Evolutionary conservation across 92 coral and sea anemone species (phyloP), one percentile per base, ranked within the genome.

Genomic region (Porites rus): DNA sequence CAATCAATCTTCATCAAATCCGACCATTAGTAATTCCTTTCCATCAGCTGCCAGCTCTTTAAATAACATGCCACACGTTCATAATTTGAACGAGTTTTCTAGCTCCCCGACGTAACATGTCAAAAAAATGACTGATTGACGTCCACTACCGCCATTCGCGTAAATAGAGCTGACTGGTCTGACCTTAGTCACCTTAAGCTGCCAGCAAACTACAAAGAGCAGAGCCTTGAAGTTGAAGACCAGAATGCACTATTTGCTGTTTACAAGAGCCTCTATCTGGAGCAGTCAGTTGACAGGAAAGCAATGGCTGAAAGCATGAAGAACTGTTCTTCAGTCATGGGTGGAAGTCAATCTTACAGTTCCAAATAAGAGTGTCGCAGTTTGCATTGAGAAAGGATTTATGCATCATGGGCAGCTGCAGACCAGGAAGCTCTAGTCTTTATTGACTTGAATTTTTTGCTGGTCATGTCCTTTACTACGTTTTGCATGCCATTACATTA

Each of bases 351-450:
- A 50, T 62, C 63, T 60, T 93, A 89, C 82, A 92, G 96, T 74
- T 93, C 93, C 24, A 87, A 84, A 63, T 24, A 87, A 80, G 74
- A 93, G 80, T 88, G 90, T 18, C 76, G 93, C 72, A 60, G 86
- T 43, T 76, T 90, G 28, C 92, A 90, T 28, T 93, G 93, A 10
- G 76, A 77, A 53, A 69, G 85, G 28, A 93, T 93, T 79, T 85
- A 83, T 3, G 93, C 96, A 43, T 90, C 92, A 11, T 93, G 90
- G 96, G 89, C 92, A 59, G 92, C 90, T 18, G 82, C 89, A 54
- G 90, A 76, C 7, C 54, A 80, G 77, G 96, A 92, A 28, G 46
- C 11, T 62, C 91, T 11, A 43, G 58, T 71, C 66, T 71, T 50
- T 89, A 87, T 43, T 65, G 74, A 81, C 86, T 93, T 76, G 43